phyloP scores from a whole-genome alignment of 2,888 invertebrate species.

The Mycalesis mineus region DNA sequence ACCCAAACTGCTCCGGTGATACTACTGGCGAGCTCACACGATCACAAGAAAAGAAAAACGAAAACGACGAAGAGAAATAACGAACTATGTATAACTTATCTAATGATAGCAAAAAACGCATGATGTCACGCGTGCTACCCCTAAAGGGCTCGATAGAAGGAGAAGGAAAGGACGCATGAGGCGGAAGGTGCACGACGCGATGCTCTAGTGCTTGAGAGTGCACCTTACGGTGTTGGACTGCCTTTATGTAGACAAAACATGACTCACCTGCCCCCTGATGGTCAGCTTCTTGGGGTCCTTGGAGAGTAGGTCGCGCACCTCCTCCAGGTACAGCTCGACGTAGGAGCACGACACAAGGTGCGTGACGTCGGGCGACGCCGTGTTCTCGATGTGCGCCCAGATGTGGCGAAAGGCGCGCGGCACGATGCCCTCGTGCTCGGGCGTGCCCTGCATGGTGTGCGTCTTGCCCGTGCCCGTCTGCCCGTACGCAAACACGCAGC shows the following conservation, averaged over 20 bases:
- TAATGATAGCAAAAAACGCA: too few relatives aligned
- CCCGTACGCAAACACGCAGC: conserved; percentile 99
- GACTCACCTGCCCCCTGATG: conserved; percentile 67
- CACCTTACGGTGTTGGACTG: too few relatives aligned
- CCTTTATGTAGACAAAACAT: background rate
- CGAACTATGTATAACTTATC: too few relatives aligned
- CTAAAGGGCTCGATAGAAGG: too few relatives aligned
- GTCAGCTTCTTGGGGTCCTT: conserved; percentile 89
- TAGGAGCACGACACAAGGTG: conserved; percentile 98
- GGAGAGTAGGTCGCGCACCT: conserved; percentile 84
- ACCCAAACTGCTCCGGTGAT: too few relatives aligned
- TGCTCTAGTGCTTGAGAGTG: too few relatives aligned
- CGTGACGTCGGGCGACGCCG: conserved; percentile 92
- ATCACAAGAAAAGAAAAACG: too few relatives aligned
- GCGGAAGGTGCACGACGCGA: too few relatives aligned
- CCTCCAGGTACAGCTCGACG: conserved; percentile 97
- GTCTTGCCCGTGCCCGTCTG: conserved; percentile 98
- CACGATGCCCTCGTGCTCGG: conserved; percentile 88
- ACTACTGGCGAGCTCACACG: too few relatives aligned
- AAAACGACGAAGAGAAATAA: too few relatives aligned
- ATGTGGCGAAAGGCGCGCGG: conserved; percentile 98
- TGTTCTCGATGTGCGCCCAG: conserved; percentile 92
- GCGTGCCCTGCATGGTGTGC: conserved; percentile 85
- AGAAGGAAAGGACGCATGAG: too few relatives aligned
- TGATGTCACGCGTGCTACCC: too few relatives aligned